Percentiles rank a stretch among this genome's conserved stretches.
Evolutionary conservation across 2,113 vertebrate species (phyloP).

Genomic region (Electrona antarctica): DNA sequence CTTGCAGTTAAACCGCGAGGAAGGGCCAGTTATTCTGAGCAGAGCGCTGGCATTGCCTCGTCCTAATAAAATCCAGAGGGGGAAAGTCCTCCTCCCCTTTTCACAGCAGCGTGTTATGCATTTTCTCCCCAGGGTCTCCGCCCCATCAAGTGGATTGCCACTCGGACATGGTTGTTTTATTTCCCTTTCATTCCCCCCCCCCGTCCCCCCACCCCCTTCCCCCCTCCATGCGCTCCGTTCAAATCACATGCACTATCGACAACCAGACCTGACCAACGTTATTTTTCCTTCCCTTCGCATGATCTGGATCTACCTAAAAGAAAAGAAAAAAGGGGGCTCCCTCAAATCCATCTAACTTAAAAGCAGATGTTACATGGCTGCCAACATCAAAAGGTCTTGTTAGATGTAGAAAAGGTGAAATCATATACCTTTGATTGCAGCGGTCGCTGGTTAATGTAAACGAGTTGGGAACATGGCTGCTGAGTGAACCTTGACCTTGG

Average conservation of each 20-base stretch:
- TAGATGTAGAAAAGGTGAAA: conserved; percentile 75
- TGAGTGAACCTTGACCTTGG: conserved; percentile 66
- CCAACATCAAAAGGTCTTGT: conserved; percentile 74
- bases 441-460: conserved; percentile 72
- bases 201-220: conserved; percentile 20
- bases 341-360: conserved; percentile 49
- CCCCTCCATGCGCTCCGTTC: conserved; percentile 18
- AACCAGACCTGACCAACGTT: conserved; percentile 26
- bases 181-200: conserved; percentile 46
- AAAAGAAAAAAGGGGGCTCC: conserved; percentile 21
- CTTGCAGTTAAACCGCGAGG: conserved; percentile 8
- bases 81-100: conserved; percentile 43
- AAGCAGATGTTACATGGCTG: conserved; percentile 77
- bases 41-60: conserved; percentile 38
- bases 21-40: conserved; percentile 39
- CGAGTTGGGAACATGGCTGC: conserved; percentile 60
- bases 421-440: conserved; percentile 75
- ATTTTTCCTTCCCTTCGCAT: conserved; percentile 24
- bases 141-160: conserved; percentile 51
- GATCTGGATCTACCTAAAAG: conserved; percentile 47
- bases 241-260: conserved; percentile 43
- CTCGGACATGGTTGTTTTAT: conserved; percentile 52
- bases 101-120: conserved; percentile 40
- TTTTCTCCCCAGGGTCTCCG: conserved; percentile 44
- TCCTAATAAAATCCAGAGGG: conserved; percentile 52